A percentile compares a stretch with the other conserved stretches of the same genome.
Evolutionary conservation across 1,140 invertebrate genomes (phyloP).

Genomic region (Zaprionus lachaisei): DNA sequence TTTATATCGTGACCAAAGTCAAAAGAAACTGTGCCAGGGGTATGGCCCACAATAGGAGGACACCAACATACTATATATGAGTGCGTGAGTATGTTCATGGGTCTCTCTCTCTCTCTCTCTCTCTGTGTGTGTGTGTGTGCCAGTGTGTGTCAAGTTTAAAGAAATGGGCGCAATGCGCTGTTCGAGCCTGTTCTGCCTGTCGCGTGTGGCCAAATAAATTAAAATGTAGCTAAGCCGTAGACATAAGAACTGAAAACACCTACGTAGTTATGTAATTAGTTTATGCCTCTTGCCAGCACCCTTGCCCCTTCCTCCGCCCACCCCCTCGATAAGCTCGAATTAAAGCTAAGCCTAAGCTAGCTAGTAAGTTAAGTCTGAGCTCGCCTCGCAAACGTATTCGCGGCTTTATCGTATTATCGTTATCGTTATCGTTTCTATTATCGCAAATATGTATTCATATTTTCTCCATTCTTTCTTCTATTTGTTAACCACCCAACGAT

Average conservation of each 20-base stretch:
- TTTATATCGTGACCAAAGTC: slow-evolving; percentile 82
- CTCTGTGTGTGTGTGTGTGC: slow-evolving; percentile 12
- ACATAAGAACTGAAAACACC: slow-evolving; percentile 1
- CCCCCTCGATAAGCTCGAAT: neutral
- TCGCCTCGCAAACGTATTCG: neutral
- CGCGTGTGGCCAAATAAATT: slow-evolving; percentile 26
- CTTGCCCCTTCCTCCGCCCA: neutral
- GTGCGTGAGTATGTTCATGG: slow-evolving; percentile 43
- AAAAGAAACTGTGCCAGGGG: slow-evolving; percentile 81
- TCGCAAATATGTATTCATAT: slow-evolving; percentile 27
- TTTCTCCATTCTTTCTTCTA: slow-evolving; percentile 51
- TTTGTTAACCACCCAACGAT: slow-evolving; percentile 27
- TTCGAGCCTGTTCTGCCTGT: slow-evolving; percentile 6
- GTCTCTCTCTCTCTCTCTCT: slow-evolving; percentile 24
- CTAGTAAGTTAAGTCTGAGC: slow-evolving; percentile 7
- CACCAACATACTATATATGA: slow-evolving; percentile 8
- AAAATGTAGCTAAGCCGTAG: slow-evolving; percentile 5
- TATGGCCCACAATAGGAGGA: slow-evolving; percentile 68
- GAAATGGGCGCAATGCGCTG: slow-evolving; percentile 35
- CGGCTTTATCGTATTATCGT: slow-evolving; percentile 3
- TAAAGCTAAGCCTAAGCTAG: slow-evolving; percentile 3
- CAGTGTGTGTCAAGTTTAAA: slow-evolving; percentile 42
- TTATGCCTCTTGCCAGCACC: neutral
- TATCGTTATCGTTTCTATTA: slow-evolving; percentile 13
- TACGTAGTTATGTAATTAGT: slow-evolving; percentile 8